Conservation (phyloP, 35 echinoderm and acorn worm genomes). For the Lytechinus variegatus region DNA sequence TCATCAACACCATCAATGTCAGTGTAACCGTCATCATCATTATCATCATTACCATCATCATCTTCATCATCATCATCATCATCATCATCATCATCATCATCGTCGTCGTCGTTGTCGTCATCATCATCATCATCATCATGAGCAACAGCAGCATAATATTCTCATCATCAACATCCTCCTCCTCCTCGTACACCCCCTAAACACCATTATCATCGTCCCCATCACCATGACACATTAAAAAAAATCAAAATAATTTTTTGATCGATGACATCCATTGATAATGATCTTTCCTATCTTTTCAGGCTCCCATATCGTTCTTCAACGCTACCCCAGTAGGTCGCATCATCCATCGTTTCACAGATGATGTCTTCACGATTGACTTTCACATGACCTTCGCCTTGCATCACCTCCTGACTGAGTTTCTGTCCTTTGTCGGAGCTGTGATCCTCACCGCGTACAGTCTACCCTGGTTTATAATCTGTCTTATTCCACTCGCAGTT, state of each 20-base stretch:
- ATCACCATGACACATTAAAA: not conserved
- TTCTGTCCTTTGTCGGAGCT: conserved; percentile 56
- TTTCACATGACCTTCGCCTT: conserved; percentile 65
- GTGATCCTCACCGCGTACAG: conserved; percentile 65
- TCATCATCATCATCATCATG: too few relatives aligned
- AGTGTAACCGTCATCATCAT: not conserved
- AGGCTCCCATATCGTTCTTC: conserved; percentile 82
- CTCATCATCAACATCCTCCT: too few relatives aligned
- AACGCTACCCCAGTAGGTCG: conserved; percentile 75
- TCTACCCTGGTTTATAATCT: conserved; percentile 75
- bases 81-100: not conserved
- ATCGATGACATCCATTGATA: too few relatives aligned
- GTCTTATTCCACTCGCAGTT: conserved; percentile 66
- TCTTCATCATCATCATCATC: not conserved
- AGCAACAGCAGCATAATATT: too few relatives aligned
- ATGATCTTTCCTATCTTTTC: not conserved
- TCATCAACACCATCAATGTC: not conserved
- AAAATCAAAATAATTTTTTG: too few relatives aligned
- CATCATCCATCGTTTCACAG: conserved; percentile 82
- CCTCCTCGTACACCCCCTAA: not conserved
- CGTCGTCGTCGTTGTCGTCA: too few relatives aligned
- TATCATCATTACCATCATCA: not conserved
- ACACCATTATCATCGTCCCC: not conserved
- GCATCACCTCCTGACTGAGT: conserved; percentile 61
- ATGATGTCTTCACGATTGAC: conserved; percentile 74